Percentiles rank a stretch among this genome's conserved stretches.
These are phyloP conservation scores for Scopus umbretta DNA, from an alignment of 2,113 vertebrate species.

Conservation along the genomic window DNA sequence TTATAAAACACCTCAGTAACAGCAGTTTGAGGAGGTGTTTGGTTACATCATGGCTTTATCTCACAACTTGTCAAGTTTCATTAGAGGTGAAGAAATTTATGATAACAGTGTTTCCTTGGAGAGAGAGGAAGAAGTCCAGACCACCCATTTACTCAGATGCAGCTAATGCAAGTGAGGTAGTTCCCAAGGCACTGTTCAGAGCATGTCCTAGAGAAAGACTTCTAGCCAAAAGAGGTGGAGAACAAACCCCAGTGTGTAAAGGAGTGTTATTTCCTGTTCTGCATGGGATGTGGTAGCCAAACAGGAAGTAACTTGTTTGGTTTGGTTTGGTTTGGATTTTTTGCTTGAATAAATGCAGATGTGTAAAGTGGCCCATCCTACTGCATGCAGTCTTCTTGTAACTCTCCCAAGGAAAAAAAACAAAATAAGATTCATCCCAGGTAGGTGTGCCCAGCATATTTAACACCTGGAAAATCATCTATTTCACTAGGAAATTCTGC, in stretches of 20 bases:
- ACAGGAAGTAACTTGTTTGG: background rate
- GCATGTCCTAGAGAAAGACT: background rate
- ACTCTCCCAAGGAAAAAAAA: background rate
- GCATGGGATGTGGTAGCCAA: background rate
- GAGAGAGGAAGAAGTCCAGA: background rate
- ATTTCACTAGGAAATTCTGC: background rate
- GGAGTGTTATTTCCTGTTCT: background rate
- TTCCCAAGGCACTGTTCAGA: background rate
- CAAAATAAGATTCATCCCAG: background rate
- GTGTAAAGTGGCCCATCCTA: background rate
- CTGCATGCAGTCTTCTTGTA: background rate
- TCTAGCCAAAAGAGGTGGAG: background rate
- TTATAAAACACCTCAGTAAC: background rate
- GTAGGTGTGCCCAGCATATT: background rate
- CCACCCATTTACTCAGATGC: background rate
- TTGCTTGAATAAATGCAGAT: background rate
- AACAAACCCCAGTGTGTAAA: background rate
- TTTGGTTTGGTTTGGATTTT: background rate
- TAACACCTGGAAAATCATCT: background rate
- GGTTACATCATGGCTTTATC: background rate
- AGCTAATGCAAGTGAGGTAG: background rate
- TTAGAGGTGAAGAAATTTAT: background rate
- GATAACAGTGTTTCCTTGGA: background rate
- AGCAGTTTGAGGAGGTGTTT: background rate
- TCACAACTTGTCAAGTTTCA: background rate